These are phyloP conservation scores for Sternotherus odoratus DNA, from an alignment of 2,797 vertebrate genomes.

Conservation along the genomic window DNA sequence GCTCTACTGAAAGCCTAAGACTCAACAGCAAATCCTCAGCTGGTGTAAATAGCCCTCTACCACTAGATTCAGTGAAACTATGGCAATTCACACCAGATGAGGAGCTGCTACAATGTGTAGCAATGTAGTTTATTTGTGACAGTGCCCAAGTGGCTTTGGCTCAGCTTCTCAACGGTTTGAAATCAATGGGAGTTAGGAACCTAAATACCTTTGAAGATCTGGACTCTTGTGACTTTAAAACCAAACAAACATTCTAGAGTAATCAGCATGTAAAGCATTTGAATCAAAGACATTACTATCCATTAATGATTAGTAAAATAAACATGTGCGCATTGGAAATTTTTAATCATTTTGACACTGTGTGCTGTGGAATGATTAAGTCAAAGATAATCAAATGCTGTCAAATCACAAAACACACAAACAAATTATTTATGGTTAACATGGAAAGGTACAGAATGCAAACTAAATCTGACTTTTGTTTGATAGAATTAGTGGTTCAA, in stretches of 20 bases:
- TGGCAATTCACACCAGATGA: background rate
- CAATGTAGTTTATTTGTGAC: background rate
- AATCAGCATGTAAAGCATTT: background rate
- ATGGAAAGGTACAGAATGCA: background rate
- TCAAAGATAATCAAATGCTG: background rate
- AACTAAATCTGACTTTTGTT: background rate
- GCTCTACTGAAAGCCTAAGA: conserved; percentile 5
- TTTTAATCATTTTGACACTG: background rate
- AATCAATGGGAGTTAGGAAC: background rate
- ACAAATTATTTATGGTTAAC: background rate
- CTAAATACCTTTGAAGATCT: background rate
- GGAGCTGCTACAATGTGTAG: background rate
- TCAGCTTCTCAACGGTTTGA: background rate
- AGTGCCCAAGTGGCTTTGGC: background rate
- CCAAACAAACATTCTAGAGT: background rate
- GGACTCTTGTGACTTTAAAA: background rate
- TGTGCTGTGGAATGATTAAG: background rate
- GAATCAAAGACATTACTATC: background rate
- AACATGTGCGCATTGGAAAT: background rate
- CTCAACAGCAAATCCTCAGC: background rate
- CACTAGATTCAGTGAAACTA: background rate
- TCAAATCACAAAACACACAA: background rate
- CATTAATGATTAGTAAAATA: background rate
- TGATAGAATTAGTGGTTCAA: background rate
- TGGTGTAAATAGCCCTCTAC: background rate